Evolutionary conservation across 2,888 invertebrate species (phyloP).

Genomic region (Phengaris alcon): DNA sequence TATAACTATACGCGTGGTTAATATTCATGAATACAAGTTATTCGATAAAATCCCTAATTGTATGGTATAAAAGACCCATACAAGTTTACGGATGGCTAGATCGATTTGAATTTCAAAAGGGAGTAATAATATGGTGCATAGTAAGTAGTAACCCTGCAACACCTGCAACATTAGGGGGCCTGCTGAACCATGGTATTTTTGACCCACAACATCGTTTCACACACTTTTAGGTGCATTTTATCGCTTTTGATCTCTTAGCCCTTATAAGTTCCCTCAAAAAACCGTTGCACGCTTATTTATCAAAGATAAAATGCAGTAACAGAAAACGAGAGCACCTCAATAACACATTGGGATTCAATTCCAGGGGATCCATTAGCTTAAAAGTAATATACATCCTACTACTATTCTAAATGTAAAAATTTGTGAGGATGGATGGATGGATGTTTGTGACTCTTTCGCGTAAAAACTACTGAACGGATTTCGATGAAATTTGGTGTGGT

Average conservation of each 20-base stretch:
- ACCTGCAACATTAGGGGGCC: constrained; percentile 7
- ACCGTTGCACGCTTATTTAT: not conserved
- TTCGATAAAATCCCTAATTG: constrained; percentile 15
- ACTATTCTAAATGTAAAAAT: too few species aligned
- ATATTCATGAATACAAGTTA: constrained; percentile 10
- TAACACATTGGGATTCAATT: not conserved
- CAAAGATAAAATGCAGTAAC: too few species aligned
- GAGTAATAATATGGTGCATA: constrained; percentile 7
- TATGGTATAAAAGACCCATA: constrained; percentile 17
- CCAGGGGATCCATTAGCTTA: not conserved
- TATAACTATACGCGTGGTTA: constrained; percentile 4
- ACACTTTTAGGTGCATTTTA: constrained; percentile 4
- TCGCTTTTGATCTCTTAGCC: not conserved
- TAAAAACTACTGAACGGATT: too few species aligned
- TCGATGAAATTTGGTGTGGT: too few species aligned
- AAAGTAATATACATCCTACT: not conserved
- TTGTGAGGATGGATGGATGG: too few species aligned
- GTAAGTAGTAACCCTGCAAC: constrained; percentile 16
- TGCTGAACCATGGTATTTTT: constrained; percentile 8
- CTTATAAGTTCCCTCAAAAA: not conserved
- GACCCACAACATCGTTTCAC: constrained; percentile 9
- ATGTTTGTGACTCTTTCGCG: too few species aligned
- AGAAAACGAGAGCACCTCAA: not conserved
- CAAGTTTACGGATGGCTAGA: constrained; percentile 15
- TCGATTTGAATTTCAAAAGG: constrained; percentile 10